Evolutionary conservation across 2,797 vertebrate species (phyloP).

Genomic region (Schizothorax lantsangensis): DNA sequence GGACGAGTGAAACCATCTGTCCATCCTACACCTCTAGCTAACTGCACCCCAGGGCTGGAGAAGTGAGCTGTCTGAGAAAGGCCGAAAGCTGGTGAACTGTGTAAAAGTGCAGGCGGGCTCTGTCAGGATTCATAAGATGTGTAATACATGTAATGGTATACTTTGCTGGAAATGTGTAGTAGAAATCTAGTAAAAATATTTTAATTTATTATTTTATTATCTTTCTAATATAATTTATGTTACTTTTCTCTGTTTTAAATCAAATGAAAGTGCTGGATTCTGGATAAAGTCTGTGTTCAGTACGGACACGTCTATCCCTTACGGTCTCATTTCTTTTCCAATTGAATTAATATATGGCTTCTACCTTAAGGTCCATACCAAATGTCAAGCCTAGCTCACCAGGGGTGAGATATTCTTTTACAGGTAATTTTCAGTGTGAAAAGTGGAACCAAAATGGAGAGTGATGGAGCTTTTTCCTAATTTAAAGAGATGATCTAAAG

Average conservation of each 20-base stretch:
- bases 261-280: not conserved
- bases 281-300: not conserved
- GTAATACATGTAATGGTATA: not conserved
- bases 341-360: not conserved
- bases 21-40: conserved; percentile 53
- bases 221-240: not conserved
- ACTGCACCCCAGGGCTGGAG: conserved; percentile 40
- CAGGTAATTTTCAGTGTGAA: not conserved
- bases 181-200: not conserved
- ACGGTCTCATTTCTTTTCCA: not conserved
- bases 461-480: not conserved
- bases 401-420: not conserved
- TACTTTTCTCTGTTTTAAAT: not conserved
- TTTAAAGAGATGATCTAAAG: conserved; percentile 40
- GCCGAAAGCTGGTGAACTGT: conserved; percentile 46
- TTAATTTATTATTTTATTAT: not conserved
- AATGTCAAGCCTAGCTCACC: not conserved
- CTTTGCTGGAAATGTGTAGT: not conserved
- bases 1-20: conserved; percentile 55
- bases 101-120: conserved; percentile 18
- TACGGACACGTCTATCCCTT: not conserved
- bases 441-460: not conserved
- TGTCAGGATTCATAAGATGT: conserved; percentile 37
- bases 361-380: not conserved
- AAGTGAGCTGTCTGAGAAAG: conserved; percentile 49